Base-by-base conservation (phyloP, 2,797 vertebrate species). In the Trematomus bernacchii region DNA sequence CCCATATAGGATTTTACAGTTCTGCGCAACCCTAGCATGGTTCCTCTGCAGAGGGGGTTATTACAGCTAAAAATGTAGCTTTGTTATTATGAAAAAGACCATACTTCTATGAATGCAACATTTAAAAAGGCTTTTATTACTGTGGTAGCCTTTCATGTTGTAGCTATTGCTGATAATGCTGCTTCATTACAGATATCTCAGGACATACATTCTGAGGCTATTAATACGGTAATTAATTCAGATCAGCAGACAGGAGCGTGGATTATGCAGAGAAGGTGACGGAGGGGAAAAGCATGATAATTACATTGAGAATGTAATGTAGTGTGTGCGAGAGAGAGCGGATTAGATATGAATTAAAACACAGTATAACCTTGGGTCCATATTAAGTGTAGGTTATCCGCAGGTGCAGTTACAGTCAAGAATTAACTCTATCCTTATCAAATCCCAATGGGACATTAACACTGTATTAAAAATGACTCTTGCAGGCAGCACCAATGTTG, bases 201-300 rank as follows among this genome's bases (percentile, higher is more conserved):
- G 18, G 27, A 43, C 69, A 37, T 55, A 13, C 70, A 71, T 79
- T 81, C 77, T 70, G 53, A 81, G 68, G 12, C 58, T 47, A 37
- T 76, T 53, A 71, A 58, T 76, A 19, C 6, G 44, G 30, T 67
- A 69, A 78, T 83, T 42, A 77, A 83, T 81, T 79, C 68, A 61
- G 54, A 78, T 27, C 40, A 60, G 66, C 57, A 51, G 48, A 79
- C 15, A 8, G 44, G 15, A 33, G 40, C 60, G 55, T 61, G 63
- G 54, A 75, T 89, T 80, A 82, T 75, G 61, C 66, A 67, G 40
- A 68, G 67, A 44, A 51, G 3, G 50, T 71, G 79, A 58, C 37
- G 66, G 42, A 62, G 23, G 54, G 21, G 33, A 53, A 73, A 64
- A 15, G 58, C 50, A 19, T 83, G 63, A 21, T 68, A 73, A 84